Evolutionary conservation across 2,113 vertebrate genomes (phyloP).

Genomic region (Trogon melanurus): DNA sequence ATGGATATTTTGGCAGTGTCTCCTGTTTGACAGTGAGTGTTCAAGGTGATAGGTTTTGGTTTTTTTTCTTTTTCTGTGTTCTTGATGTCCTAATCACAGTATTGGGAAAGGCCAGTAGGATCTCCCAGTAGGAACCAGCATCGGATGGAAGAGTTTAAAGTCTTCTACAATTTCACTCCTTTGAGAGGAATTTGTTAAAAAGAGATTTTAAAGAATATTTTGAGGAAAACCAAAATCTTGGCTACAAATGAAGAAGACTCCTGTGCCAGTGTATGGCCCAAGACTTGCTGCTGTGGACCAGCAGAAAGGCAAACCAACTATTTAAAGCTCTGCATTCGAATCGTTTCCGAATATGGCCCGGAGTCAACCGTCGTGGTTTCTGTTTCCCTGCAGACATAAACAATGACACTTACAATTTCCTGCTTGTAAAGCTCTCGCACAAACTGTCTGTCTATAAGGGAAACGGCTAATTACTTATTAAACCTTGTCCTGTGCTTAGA

Average conservation of each 20-base stretch:
- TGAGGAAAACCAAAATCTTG: background rate
- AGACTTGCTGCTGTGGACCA: background rate
- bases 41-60: background rate
- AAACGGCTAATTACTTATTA: constrained; percentile 58
- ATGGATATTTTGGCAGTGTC: background rate
- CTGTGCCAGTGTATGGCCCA: background rate
- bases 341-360: background rate
- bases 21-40: background rate
- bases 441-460: constrained; percentile 10
- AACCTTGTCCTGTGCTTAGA: constrained; percentile 1
- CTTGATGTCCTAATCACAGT: background rate
- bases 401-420: constrained; percentile 80
- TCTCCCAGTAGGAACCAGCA: background rate
- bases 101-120: background rate
- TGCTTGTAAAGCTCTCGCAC: constrained; percentile 49
- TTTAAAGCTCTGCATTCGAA: background rate
- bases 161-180: background rate
- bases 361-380: constrained; percentile 64
- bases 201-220: background rate
- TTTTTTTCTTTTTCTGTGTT: background rate
- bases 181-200: background rate
- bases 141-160: background rate
- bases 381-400: constrained; percentile 77
- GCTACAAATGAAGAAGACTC: background rate
- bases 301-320: background rate